Base-by-base conservation (phyloP, 2,888 invertebrate species). In the Melieria crassipennis region DNA sequence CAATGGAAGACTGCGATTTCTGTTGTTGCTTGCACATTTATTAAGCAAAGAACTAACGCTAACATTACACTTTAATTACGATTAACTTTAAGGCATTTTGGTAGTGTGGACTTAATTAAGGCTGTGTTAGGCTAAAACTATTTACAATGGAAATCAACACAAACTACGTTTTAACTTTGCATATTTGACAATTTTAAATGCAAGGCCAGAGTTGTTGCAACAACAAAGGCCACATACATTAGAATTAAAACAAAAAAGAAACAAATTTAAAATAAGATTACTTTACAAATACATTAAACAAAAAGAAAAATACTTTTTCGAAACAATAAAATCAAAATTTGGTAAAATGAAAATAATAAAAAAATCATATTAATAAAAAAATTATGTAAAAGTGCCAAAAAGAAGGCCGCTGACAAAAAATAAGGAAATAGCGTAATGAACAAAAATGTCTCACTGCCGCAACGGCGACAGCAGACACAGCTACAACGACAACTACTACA, bases 1-100 rank as follows among this genome's bases (percentile, higher is more conserved):
- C 50, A 69, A 65, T 75, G 78, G 78, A 78, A 78, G 78, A 76
- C 77, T 75, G 76, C 75, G 74, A 75, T 75, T 76, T 45, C 77
- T 78, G 78, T 75, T 76, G 78, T 75, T 74, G 58, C 56, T 47
- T 52, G 60, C 67, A 72, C 70, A 72, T 67, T 73, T 74, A 30
- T 2, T 56, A 65, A 58, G 5, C n/a, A 30, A 42, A 58, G 16
- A 57, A 55, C 9, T 56, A 56, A 55, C 13, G 11, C 5, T 56
- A 13, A 47, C 4, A 56, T 16, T 64, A 63, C 4, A 13, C n/a
- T 46, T 11, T n/a, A 6, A 47, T 7, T 63, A 7, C 30, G 11
- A 16, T 61, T 7, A 43, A 30, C 42, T 62, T 62, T 63, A 48
- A 16, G 11, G 5, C 50, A 30, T 30, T 30, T 30, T 30, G 30